These are phyloP conservation scores for Drosophila obscura DNA, from an alignment of 1,140 invertebrate species.

Conservation along the genomic window DNA sequence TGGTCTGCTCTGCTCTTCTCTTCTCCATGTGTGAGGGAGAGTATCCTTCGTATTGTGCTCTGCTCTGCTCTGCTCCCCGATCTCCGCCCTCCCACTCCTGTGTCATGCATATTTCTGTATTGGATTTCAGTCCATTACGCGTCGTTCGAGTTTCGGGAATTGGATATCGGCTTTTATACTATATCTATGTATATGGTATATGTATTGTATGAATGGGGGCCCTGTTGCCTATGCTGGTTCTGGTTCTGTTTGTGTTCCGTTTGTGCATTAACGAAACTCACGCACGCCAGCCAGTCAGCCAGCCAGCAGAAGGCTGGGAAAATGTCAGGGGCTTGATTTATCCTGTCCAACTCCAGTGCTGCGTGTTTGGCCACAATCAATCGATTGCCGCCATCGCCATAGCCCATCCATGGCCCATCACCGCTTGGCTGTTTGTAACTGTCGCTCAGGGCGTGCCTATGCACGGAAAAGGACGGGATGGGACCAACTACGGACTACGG, in stretches of 20 bases:
- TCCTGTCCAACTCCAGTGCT: constrained; percentile 77
- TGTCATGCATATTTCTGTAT: constrained; percentile 80
- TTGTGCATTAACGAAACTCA: constrained; percentile 78
- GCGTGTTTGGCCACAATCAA: constrained; percentile 81
- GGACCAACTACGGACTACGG: background rate
- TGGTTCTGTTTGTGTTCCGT: constrained; percentile 18
- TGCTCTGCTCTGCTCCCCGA: too few relatives aligned
- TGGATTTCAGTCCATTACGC: constrained; percentile 81
- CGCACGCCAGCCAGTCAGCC: constrained; percentile 53
- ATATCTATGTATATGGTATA: constrained; percentile 1
- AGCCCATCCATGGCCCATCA: constrained; percentile 41
- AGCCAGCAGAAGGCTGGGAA: constrained; percentile 34
- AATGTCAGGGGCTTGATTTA: constrained; percentile 80
- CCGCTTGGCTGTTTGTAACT: constrained; percentile 72
- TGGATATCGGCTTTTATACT: constrained; percentile 79
- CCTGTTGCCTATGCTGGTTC: constrained; percentile 61
- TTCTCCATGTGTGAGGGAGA: too few relatives aligned
- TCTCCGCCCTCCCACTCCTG: constrained; percentile 13
- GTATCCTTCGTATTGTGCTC: too few relatives aligned
- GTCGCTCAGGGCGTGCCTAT: constrained; percentile 77
- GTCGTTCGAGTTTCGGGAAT: constrained; percentile 69
- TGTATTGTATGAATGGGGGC: constrained; percentile 25
- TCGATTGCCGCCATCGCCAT: constrained; percentile 66
- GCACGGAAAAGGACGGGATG: constrained; percentile 23
- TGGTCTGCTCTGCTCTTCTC: background rate